A percentile compares a stretch with the other conserved stretches of the same genome.
Evolutionary conservation across 2,888 invertebrate species (phyloP).

Genomic region (Lydus trimaculatus): DNA sequence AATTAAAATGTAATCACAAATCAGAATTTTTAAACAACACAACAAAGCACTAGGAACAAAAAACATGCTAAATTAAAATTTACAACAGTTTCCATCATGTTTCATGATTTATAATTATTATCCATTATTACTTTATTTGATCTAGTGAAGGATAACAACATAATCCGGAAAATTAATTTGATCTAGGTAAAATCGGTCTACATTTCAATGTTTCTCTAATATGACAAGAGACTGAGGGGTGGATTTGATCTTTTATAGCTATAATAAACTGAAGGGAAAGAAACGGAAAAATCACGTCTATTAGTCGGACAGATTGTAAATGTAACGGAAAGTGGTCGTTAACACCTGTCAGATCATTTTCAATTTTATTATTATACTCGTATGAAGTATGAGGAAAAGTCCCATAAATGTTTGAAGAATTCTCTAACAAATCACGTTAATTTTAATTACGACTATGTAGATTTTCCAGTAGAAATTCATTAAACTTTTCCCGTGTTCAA

Average conservation of each 20-base stretch:
- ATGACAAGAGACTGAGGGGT: too few species aligned
- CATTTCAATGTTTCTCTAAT: neutral
- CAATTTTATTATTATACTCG: neutral
- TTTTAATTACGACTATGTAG: neutral
- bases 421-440: neutral
- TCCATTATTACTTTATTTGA: neutral
- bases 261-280: constrained; percentile 12
- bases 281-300: constrained; percentile 14
- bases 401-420: neutral
- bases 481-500: too few species aligned
- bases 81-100: neutral
- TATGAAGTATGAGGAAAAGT: neutral
- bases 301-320: neutral
- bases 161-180: constrained; percentile 13
- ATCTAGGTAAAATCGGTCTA: neutral
- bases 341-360: neutral
- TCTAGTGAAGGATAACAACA: neutral
- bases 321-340: neutral
- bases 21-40: constrained; percentile 7
- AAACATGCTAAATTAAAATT: neutral
- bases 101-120: neutral
- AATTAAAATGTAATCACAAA: constrained; percentile 23
- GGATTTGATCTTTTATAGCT: constrained; percentile 23
- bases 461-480: neutral
- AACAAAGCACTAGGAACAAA: neutral